Conservation (phyloP, 2,888 invertebrate genomes). For the Camponotus fellah region DNA sequence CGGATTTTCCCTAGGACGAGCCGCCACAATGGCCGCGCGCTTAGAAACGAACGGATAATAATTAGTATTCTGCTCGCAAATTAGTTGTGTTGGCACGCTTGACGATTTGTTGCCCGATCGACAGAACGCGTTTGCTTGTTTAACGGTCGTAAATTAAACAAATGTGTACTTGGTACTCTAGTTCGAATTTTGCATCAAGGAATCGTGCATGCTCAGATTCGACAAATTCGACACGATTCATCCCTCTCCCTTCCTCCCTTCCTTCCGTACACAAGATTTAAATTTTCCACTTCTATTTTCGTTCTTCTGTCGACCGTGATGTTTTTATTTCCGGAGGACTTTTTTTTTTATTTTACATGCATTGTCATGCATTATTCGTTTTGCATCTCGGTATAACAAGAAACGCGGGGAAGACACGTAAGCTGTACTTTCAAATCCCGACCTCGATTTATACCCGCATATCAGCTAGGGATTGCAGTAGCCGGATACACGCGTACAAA, state of each 20-base stretch:
- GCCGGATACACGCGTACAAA: constrained; percentile 16
- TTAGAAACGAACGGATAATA: constrained; percentile 42
- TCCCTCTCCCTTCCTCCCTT: background rate
- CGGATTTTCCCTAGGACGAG: background rate
- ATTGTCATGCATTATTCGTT: constrained; percentile 41
- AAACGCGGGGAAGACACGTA: constrained; percentile 14
- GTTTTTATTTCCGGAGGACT: background rate
- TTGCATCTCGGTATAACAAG: constrained; percentile 14
- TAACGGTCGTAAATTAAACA: constrained; percentile 33
- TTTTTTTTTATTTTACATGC: constrained; percentile 4
- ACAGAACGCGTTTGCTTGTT: constrained; percentile 33
- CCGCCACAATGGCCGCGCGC: background rate
- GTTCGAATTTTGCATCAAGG: constrained; percentile 1
- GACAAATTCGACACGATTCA: background rate
- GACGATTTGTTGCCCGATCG: constrained; percentile 32
- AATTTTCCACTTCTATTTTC: background rate
- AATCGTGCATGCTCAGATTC: background rate
- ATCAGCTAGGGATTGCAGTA: constrained; percentile 15
- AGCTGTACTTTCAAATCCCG: constrained; percentile 38
- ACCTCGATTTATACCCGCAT: constrained; percentile 28
- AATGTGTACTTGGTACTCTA: background rate
- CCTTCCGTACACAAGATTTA: background rate
- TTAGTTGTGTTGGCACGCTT: constrained; percentile 43
- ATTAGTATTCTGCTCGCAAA: constrained; percentile 45
- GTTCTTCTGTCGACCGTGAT: background rate